Conservation (phyloP, 2,888 invertebrate genomes). For the Gymnosoma rotundatum region DNA sequence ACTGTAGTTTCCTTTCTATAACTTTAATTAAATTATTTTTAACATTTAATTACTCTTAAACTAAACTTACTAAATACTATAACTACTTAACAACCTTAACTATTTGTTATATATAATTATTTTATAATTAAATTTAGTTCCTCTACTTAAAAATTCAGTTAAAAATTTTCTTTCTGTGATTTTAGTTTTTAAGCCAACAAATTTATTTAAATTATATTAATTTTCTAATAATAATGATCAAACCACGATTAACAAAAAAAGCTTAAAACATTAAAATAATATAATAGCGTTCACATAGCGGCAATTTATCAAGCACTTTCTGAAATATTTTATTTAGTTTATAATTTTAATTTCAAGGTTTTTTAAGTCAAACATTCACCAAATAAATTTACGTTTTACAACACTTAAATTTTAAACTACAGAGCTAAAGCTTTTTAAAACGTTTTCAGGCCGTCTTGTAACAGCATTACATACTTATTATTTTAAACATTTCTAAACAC, state of each 20-base stretch:
- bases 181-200: slow-evolving; percentile 66
- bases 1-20: slow-evolving; percentile 13
- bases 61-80: slow-evolving; percentile 11
- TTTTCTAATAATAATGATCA: slow-evolving; percentile 7
- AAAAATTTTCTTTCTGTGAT: slow-evolving; percentile 67
- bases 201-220: slow-evolving; percentile 10
- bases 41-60: slow-evolving; percentile 8
- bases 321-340: not conserved
- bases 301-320: not conserved
- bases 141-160: slow-evolving; percentile 59
- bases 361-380: too few relatives aligned
- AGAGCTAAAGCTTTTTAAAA: not conserved
- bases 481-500: not conserved
- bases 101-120: slow-evolving; percentile 31
- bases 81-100: slow-evolving; percentile 12
- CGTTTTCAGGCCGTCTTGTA: not conserved
- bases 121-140: slow-evolving; percentile 65
- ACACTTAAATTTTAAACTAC: not conserved
- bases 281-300: not conserved
- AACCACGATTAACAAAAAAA: not conserved
- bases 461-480: not conserved
- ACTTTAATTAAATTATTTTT: slow-evolving; percentile 10
- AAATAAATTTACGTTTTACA: not conserved
- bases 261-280: not conserved
- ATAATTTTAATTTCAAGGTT: not conserved